Evolutionary conservation across 2,888 invertebrate species (phyloP), one percentile per base, ranked within the genome.

Genomic region (Periphyllus acericola): DNA sequence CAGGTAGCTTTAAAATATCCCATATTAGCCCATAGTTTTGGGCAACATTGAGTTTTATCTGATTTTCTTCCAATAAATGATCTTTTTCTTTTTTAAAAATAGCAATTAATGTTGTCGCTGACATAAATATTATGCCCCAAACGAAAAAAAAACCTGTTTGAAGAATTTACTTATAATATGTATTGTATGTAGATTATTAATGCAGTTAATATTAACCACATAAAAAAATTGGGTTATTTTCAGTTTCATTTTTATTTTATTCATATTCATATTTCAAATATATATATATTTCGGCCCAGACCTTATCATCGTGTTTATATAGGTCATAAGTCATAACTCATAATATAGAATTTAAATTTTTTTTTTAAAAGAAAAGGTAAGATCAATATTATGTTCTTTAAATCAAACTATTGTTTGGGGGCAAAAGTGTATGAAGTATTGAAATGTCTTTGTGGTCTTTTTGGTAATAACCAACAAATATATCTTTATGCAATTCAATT

Each of bases 41-140:
- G 85, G 93, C 92, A 40, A 90, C 89, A n/a, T 90, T 90, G 11
- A 90, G 0, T 36, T 29, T 75, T 60, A 83, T 36, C 14, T 75
- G 75, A 29, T 40, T 3, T 96, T 93, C 4, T 96, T 93, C 91
- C 95, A 94, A 0, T 98, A 93, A 90, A 95, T 94, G 91, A 95
- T 94, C 68, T 99, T 92, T 71, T 75, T 90, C 90, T 19, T 85
- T 89, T 81, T 90, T 90, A 40, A 90, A 87, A 40, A 90, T 52
- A 40, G 89, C 89, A 36, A 90, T 84, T 4, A 99, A 91, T 0
- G 98, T 97, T 0, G 99, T 99, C 1, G 96, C 95, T 0, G 96
- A 91, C 80, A 99, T 93, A 91, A 99, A 99, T 3, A 96, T 93
- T 92, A 97, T 94, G 11, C 98, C 98, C 99, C 99, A 99, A 92